Conservation (phyloP, 2,113 vertebrate genomes). For the Dissostichus mawsoni region DNA sequence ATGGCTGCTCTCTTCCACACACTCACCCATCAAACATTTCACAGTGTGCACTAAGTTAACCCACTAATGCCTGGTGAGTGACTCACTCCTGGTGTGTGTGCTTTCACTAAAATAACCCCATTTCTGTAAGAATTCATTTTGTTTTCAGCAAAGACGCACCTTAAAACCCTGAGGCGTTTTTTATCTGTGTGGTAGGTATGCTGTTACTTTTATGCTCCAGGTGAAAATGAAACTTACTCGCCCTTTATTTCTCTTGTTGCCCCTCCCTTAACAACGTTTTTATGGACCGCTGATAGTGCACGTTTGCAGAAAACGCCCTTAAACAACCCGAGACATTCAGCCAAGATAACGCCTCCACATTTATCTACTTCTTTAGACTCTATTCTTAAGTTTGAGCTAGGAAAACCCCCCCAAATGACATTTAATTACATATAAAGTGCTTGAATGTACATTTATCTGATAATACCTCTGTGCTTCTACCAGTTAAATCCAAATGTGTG, state of each 20-base stretch:
- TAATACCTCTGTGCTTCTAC: too few species aligned
- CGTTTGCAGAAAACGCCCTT: conserved; percentile 6
- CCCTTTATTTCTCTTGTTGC: background rate
- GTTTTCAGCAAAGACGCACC: background rate
- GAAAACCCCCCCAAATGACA: background rate
- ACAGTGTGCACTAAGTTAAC: conserved; percentile 47
- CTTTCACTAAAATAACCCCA: background rate
- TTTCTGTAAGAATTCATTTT: background rate
- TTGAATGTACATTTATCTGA: background rate
- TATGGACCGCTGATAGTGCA: conserved; percentile 12
- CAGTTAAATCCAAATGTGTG: background rate
- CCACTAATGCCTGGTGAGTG: conserved; percentile 64
- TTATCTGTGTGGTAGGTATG: conserved; percentile 15
- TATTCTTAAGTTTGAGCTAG: background rate
- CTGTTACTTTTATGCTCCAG: conserved; percentile 18
- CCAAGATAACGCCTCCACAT: background rate
- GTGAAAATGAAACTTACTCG: background rate
- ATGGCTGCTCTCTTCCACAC: conserved; percentile 46
- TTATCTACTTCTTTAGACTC: background rate
- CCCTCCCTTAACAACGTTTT: conserved; percentile 6
- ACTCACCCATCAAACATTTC: conserved; percentile 53
- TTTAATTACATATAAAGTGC: background rate
- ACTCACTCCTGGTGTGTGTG: conserved; percentile 22
- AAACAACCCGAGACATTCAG: background rate
- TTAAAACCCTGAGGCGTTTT: conserved; percentile 2